Evolutionary conservation across 1,140 invertebrate genomes (phyloP).

Genomic region (Portunus trituberculatus): DNA sequence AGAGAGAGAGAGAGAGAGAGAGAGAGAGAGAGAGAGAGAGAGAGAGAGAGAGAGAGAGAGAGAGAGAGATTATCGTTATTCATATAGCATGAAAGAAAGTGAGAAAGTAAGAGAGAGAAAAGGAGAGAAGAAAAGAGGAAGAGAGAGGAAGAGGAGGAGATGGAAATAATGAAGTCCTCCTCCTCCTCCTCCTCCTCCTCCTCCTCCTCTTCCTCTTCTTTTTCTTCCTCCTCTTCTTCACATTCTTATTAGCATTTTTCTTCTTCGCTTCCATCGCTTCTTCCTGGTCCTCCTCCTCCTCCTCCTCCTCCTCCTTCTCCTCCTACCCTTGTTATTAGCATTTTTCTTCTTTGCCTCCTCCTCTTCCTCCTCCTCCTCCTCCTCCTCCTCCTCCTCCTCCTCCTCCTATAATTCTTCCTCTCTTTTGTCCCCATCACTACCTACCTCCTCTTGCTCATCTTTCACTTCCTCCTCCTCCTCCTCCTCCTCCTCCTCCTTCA

Average conservation of each 20-base stretch:
- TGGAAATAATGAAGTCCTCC: no score
- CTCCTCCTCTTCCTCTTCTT: background rate
- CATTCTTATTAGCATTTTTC: background rate
- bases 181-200: background rate
- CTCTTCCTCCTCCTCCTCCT: background rate
- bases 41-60: background rate
- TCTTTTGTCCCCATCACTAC: no score
- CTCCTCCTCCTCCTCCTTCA: constrained; percentile 6
- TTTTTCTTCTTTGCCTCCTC: background rate
- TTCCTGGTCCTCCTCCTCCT: no score
- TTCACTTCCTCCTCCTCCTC: background rate
- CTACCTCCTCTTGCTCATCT: no score
- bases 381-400: background rate
- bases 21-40: background rate
- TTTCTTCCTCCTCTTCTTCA: background rate
- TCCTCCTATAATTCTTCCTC: no score
- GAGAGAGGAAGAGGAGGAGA: no score
- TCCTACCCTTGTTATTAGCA: background rate
- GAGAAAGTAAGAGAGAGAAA: no score
- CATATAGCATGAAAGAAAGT: no score
- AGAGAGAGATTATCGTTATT: no score
- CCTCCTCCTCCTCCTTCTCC: background rate
- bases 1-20: background rate
- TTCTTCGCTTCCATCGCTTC: background rate
- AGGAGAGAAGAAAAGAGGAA: no score